These are phyloP conservation scores for Caerostris extrusa DNA, from an alignment of 1,140 invertebrate genomes.

Conservation along the genomic window DNA sequence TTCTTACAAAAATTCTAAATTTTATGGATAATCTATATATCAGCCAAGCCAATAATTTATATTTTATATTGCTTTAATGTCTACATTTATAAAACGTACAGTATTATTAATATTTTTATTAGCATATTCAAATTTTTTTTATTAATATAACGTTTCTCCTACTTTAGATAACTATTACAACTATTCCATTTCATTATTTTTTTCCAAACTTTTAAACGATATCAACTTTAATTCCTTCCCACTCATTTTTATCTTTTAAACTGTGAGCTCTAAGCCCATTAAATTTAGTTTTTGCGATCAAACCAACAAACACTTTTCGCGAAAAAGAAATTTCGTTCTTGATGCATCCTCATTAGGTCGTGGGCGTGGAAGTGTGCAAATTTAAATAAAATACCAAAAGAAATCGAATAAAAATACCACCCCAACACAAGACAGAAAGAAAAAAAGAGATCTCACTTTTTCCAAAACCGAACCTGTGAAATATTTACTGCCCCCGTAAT, in stretches of 20 bases:
- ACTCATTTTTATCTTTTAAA: background rate
- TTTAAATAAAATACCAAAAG: conserved; percentile 20
- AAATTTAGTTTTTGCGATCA: background rate
- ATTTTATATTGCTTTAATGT: no score
- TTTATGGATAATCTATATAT: no score
- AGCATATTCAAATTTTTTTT: no score
- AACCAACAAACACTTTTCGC: background rate
- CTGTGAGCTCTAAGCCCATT: background rate
- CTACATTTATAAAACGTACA: no score
- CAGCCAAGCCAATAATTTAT: no score
- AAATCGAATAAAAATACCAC: background rate
- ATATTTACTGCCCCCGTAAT: conserved; percentile 52
- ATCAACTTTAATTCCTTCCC: no score
- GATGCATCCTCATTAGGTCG: background rate
- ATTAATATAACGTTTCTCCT: no score
- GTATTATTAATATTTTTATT: no score
- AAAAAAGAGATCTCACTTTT: background rate
- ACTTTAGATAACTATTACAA: no score
- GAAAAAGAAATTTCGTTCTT: background rate
- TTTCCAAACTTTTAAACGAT: no score
- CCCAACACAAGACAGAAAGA: background rate
- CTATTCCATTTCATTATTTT: no score
- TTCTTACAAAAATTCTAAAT: no score
- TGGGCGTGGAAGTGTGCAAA: background rate
- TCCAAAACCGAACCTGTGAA: conserved; percentile 8